phyloP scores from a whole-genome alignment of 2,797 vertebrate genomes.

The Argyrosomus regius region DNA sequence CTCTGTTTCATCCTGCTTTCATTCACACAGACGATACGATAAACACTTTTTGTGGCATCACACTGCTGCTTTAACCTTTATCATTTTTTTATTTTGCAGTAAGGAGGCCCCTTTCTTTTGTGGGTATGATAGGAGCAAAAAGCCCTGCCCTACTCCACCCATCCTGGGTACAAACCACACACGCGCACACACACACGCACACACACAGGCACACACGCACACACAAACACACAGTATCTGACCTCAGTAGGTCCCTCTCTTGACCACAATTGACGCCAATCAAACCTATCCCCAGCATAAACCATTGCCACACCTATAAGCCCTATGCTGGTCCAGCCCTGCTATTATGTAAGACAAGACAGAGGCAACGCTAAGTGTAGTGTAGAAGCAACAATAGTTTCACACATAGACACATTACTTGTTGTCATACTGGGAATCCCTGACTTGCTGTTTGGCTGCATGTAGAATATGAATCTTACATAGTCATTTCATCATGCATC shows the following conservation, averaged over 20 bases:
- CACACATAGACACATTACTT: constrained; percentile 4
- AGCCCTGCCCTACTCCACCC: constrained; percentile 69
- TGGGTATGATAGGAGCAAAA: constrained; percentile 54
- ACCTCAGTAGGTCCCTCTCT: constrained; percentile 36
- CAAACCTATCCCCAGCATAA: constrained; percentile 32
- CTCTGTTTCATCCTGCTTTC: not conserved
- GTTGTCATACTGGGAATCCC: constrained; percentile 31
- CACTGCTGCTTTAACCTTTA: constrained; percentile 35
- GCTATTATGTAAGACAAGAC: constrained; percentile 17
- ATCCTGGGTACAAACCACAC: constrained; percentile 63
- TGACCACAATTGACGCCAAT: constrained; percentile 56
- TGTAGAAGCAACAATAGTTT: constrained; percentile 5
- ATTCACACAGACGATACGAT: not conserved
- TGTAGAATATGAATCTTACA: constrained; percentile 13
- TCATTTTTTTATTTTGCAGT: constrained; percentile 38
- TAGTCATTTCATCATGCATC: constrained; percentile 43
- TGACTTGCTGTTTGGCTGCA: constrained; percentile 1
- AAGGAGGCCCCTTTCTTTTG: constrained; percentile 49
- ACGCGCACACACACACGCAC: constrained; percentile 41
- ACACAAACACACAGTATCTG: constrained; percentile 45
- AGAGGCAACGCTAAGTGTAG: not conserved
- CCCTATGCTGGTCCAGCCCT: constrained; percentile 4
- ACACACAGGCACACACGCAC: constrained; percentile 26
- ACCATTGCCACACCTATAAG: constrained; percentile 37
- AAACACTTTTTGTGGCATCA: constrained; percentile 4